A percentile compares a stretch with the other conserved stretches of the same genome.
These are phyloP conservation scores for Motacilla tschutschensis DNA, from an alignment of 2,113 vertebrate species.

Conservation along the genomic window DNA sequence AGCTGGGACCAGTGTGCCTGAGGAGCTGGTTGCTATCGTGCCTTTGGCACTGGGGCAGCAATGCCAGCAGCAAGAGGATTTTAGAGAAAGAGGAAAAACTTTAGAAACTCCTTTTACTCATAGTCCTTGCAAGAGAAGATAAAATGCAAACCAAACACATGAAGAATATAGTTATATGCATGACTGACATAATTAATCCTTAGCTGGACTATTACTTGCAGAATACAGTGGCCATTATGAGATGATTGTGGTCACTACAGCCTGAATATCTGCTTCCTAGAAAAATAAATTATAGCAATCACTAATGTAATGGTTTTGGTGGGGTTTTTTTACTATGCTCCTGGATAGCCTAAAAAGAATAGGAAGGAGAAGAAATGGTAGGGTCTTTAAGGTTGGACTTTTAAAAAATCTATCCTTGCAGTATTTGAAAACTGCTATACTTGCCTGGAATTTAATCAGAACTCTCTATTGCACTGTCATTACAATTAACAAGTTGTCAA, in stretches of 20 bases:
- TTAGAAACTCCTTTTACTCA: neutral
- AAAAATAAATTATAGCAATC: neutral
- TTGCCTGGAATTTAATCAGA: neutral
- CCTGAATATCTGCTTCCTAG: neutral
- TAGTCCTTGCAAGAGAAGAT: neutral
- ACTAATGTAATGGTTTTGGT: neutral
- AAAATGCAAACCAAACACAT: neutral
- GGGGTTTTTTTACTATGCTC: fast-evolving
- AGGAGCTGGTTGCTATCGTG: neutral
- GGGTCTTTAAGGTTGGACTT: neutral
- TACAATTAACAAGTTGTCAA: neutral
- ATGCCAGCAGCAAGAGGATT: neutral
- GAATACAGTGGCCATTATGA: neutral
- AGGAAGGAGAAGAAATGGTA: neutral
- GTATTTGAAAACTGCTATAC: neutral
- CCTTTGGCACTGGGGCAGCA: neutral
- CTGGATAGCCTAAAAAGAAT: neutral
- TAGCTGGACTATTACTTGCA: neutral
- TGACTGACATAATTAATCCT: neutral
- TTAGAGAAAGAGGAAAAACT: neutral
- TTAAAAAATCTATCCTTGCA: neutral
- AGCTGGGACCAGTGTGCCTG: neutral
- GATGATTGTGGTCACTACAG: neutral
- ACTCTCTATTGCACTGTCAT: neutral
- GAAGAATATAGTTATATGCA: neutral